Evolutionary conservation across 2,888 invertebrate genomes (phyloP), one percentile per base, ranked within the genome.

Genomic region (Brachyopa scutellaris): DNA sequence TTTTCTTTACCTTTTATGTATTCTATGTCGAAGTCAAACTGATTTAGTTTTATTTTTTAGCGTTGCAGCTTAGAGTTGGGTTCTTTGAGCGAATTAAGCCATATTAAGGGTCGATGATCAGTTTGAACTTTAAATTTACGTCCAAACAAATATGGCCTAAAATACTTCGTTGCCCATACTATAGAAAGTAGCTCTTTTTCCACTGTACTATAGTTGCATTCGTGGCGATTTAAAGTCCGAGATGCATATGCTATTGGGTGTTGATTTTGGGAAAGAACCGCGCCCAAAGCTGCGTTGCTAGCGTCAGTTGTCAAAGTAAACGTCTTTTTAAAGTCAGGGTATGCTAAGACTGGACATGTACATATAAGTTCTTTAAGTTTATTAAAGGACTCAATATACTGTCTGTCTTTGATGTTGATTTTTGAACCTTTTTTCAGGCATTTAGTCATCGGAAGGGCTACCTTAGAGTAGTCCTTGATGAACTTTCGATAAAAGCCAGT

Each of bases 401-500:
- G 33, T 19, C 29, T 26, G 17, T 69, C 59, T 62, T 55, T 45
- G 0, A n/a, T 15, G n/a, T 33, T 64, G 8, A 62, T 49, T 47
- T 61, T 26, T 49, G 13, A 15, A 57, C 29, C 45, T 26, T 57
- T 51, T 13, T 51, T 67, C 15, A 84, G 19, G 31, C 42, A 42
- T 88, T 61, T 64, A 38, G 79, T 78, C 26, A 78, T 36, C 9
- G 74, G 74, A 40, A 73, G 55, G 1, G 64, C 17, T 17, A 80
- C 64, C 40, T 49, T 61, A 13, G 80, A 42, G 51, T 84, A 85
- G 62, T 84, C 55, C 51, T 26, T 76, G 9, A 83, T 83, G 47
- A 84, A 61, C 72, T 55, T 66, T 9, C 84, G 23, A 49, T 85
- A 86, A 59, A 86, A 86, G 3, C 26, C 26, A 26, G 26, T 26